These are phyloP conservation scores for Pachypanchax playfairii DNA, from an alignment of 2,113 vertebrate genomes.

Conservation along the genomic window DNA sequence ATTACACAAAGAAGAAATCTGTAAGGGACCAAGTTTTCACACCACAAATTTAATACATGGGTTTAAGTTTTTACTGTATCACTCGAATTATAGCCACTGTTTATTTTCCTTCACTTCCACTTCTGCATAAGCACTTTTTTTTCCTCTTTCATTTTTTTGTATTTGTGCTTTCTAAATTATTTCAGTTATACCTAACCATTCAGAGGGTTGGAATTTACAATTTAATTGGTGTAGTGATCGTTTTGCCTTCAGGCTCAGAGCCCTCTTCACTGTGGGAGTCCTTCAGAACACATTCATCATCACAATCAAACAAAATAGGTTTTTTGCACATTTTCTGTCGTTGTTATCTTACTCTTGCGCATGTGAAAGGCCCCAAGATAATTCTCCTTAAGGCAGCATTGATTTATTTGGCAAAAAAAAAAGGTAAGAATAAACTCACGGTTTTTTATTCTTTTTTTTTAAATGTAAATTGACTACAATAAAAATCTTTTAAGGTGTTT, in stretches of 20 bases:
- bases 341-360: not conserved
- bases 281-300: not conserved
- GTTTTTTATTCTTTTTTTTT: not conserved
- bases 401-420: not conserved
- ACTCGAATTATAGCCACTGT: too few relatives aligned
- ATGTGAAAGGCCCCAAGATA: not conserved
- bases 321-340: not conserved
- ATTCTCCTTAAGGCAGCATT: not conserved
- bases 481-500: not conserved
- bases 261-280: not conserved
- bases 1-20: too few relatives aligned
- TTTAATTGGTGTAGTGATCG: too few relatives aligned
- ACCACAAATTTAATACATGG: too few relatives aligned
- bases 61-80: too few relatives aligned
- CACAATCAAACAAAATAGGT: not conserved
- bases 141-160: too few relatives aligned
- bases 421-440: not conserved
- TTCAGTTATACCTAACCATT: too few relatives aligned
- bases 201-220: too few relatives aligned
- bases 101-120: too few relatives aligned
- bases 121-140: too few relatives aligned
- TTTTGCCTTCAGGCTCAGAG: not conserved
- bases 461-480: conserved; percentile 1
- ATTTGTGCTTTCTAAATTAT: too few relatives aligned
- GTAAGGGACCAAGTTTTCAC: too few relatives aligned